These are phyloP conservation scores for Lepisosteus oculatus DNA, from an alignment of 2,113 vertebrate species.

Conservation along the genomic window DNA sequence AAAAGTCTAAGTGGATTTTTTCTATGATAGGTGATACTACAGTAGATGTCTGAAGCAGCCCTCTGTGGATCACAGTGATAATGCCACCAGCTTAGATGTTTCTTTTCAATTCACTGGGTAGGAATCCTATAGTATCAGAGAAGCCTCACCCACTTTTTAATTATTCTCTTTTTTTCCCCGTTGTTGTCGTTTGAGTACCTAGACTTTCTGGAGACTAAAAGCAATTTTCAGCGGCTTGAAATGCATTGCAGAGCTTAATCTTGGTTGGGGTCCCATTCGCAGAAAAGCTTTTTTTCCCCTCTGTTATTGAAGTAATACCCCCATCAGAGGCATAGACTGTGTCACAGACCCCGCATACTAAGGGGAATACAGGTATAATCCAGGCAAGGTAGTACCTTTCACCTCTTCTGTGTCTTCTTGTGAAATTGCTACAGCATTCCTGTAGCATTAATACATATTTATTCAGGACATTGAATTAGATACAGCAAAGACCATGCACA, in stretches of 20 bases:
- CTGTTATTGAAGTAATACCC: constrained; percentile 41
- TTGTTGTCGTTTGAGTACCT: constrained; percentile 38
- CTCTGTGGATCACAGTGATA: constrained; percentile 36
- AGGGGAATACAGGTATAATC: no score
- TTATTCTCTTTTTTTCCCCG: constrained; percentile 42
- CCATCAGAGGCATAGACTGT: constrained; percentile 35
- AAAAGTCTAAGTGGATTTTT: constrained; percentile 30
- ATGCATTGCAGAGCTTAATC: constrained; percentile 51
- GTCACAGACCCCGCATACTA: constrained; percentile 28
- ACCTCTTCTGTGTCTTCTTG: not conserved
- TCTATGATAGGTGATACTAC: constrained; percentile 36
- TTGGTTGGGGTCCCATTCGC: constrained; percentile 42
- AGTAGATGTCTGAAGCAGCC: constrained; percentile 53
- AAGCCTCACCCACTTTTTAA: constrained; percentile 62
- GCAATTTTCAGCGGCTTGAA: constrained; percentile 65
- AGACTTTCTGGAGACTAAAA: constrained; percentile 69
- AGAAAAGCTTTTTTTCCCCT: constrained; percentile 44
- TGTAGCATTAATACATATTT: no score
- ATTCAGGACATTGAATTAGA: no score
- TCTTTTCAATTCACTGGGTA: constrained; percentile 34
- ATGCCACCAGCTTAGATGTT: constrained; percentile 44
- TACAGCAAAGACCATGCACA: no score
- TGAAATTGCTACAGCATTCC: not conserved
- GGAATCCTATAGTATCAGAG: constrained; percentile 36
- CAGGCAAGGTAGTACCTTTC: no score